Percentiles rank a stretch among this genome's conserved stretches.
These are phyloP conservation scores for Oreortyx pictus DNA, from an alignment of 2,797 vertebrate genomes.

Conservation along the genomic window DNA sequence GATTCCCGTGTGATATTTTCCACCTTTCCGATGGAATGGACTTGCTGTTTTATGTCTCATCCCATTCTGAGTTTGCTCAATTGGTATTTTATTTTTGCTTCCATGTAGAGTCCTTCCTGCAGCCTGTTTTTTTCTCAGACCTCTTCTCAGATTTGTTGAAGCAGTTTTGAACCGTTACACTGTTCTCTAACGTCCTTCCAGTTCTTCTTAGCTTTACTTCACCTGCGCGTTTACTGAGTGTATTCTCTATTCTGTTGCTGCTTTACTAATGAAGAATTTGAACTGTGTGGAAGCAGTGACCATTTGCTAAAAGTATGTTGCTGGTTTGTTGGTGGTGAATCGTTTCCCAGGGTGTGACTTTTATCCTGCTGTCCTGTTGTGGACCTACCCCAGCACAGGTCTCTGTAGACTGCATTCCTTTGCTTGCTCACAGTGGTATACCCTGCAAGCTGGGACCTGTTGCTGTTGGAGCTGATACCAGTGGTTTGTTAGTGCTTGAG, in stretches of 20 bases:
- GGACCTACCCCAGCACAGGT: neutral
- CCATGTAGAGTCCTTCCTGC: accelerated
- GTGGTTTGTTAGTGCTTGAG: neutral
- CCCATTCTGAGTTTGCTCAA: neutral
- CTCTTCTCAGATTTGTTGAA: neutral
- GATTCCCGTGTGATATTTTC: neutral
- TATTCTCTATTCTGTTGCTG: neutral
- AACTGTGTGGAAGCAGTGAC: neutral
- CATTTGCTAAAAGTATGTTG: neutral
- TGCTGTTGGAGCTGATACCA: neutral
- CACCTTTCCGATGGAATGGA: neutral
- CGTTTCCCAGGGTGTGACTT: neutral
- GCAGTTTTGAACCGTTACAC: neutral
- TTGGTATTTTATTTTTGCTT: neutral
- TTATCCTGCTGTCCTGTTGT: neutral
- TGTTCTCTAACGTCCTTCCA: neutral
- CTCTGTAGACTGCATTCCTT: conserved; percentile 14
- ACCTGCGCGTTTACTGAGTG: neutral
- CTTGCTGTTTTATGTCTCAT: neutral
- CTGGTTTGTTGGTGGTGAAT: neutral
- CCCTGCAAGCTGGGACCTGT: neutral
- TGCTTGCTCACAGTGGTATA: neutral
- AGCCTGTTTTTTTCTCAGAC: neutral
- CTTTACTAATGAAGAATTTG: neutral
- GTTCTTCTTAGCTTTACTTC: neutral